Conservation (phyloP, 2,888 invertebrate species). For the Troilus luridus region DNA sequence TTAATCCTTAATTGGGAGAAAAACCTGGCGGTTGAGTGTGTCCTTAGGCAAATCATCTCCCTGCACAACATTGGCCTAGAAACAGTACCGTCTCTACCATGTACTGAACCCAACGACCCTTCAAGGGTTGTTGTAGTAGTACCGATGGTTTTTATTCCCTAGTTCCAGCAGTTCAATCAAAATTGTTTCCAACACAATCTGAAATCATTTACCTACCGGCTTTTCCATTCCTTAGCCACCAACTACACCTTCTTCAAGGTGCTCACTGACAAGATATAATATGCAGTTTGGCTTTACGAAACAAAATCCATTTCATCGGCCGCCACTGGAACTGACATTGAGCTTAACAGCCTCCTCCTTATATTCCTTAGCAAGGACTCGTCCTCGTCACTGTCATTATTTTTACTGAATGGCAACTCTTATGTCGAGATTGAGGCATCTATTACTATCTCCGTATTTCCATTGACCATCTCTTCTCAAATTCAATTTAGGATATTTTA, state of each 20-base stretch:
- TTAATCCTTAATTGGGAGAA: no score
- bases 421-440: neutral
- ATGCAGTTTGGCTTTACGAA: neutral
- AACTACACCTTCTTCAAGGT: neutral
- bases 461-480: neutral
- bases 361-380: neutral
- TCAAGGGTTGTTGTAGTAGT: no score
- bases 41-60: no score
- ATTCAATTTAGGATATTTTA: neutral
- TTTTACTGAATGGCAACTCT: neutral
- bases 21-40: no score
- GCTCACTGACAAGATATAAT: neutral
- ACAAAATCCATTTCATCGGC: neutral
- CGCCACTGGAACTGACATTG: neutral
- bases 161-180: no score
- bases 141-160: no score
- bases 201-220: neutral
- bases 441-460: neutral
- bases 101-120: no score
- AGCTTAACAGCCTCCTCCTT: neutral
- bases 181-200: no score
- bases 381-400: neutral
- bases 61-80: no score
- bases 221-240: neutral
- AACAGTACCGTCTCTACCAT: no score